Percentiles rank a stretch among this genome's conserved stretches.
These are phyloP conservation scores for Diceros bicornis DNA, from an alignment of 2,797 vertebrate species.

Conservation along the genomic window DNA sequence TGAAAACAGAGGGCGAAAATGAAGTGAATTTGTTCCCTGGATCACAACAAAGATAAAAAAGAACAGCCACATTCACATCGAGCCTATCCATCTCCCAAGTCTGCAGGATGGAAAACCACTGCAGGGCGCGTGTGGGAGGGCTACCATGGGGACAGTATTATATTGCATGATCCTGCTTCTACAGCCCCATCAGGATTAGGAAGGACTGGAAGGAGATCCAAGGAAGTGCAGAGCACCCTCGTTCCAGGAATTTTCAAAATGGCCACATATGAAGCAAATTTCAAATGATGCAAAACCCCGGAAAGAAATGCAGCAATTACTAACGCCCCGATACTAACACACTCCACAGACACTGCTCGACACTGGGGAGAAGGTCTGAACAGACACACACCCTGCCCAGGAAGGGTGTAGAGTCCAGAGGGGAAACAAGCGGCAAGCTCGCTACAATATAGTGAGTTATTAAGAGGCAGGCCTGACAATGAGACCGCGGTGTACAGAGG, in stretches of 20 bases:
- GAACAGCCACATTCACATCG: background rate
- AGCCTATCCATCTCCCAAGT: background rate
- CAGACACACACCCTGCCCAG: background rate
- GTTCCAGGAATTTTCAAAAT: background rate
- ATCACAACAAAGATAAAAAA: constrained; percentile 20
- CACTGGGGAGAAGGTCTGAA: no score
- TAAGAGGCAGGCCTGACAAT: background rate
- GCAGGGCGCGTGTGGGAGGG: background rate
- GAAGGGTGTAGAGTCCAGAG: background rate
- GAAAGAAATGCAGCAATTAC: background rate
- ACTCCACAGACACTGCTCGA: background rate
- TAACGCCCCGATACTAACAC: fast-evolving
- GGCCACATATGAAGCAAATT: constrained; percentile 14
- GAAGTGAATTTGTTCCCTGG: constrained; percentile 1
- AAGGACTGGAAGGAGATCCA: background rate
- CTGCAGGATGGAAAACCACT: background rate
- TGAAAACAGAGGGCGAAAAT: background rate
- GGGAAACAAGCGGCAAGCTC: background rate
- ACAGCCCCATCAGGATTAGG: background rate
- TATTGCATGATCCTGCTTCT: background rate
- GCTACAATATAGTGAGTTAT: background rate
- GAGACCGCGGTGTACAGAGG: background rate
- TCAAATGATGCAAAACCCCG: constrained; percentile 34
- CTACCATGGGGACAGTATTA: background rate
- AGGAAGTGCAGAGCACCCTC: background rate